Evolutionary conservation across 37 sponge, comb jelly and placozoan species (phyloP).

Genomic region (Chondrilla cf. caribensis): DNA sequence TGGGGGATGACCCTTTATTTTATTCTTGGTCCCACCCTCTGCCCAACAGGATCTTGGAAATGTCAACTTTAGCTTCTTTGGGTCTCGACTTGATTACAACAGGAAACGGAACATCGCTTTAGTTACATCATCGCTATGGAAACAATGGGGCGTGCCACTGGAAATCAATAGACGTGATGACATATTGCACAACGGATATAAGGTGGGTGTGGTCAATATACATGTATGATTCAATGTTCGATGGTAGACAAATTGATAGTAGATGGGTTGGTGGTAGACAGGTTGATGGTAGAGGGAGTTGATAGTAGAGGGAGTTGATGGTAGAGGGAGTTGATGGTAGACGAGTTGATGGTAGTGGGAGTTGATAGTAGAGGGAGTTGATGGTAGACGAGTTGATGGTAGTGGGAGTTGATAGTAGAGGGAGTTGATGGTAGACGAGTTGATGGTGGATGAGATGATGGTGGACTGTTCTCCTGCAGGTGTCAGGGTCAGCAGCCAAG

Average conservation of each 20-base stretch:
- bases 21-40: background rate
- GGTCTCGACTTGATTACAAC: conserved; percentile 46
- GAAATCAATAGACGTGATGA: conserved; percentile 57
- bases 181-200: conserved; percentile 39
- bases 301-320: too few species aligned
- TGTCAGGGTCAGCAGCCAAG: conserved; percentile 80
- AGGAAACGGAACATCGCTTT: conserved; percentile 57
- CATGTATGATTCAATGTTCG: too few species aligned
- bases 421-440: too few species aligned
- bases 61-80: conserved; percentile 71
- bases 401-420: too few species aligned
- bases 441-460: background rate
- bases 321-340: too few species aligned
- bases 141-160: conserved; percentile 51
- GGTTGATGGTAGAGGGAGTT: too few species aligned
- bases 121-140: conserved; percentile 42
- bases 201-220: conserved; percentile 11
- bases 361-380: too few species aligned
- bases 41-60: conserved; percentile 64
- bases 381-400: too few species aligned
- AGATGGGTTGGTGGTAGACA: too few species aligned
- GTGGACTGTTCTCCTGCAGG: conserved; percentile 26
- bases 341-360: too few species aligned
- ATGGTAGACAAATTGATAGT: too few species aligned
- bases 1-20: background rate